phyloP scores from a whole-genome alignment of 2,888 invertebrate genomes.

The Drosophila austrosaltans region DNA sequence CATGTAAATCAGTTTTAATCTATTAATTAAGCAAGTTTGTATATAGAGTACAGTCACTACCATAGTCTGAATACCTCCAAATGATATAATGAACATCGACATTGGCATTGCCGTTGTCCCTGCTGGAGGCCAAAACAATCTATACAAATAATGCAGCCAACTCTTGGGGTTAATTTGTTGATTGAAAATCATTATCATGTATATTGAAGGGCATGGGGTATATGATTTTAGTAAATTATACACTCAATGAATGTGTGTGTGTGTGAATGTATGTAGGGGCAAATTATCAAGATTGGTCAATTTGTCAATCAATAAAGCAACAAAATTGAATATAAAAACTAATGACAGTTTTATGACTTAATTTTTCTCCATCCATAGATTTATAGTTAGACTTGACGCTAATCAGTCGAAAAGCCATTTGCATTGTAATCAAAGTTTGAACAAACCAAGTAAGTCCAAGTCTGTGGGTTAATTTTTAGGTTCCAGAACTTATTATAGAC shows the following conservation, averaged over 20 bases:
- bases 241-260: background rate
- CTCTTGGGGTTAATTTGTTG: conserved; percentile 68
- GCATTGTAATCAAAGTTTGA: too few relatives aligned
- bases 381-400: background rate
- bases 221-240: conserved; percentile 59
- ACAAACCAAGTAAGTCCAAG: too few relatives aligned
- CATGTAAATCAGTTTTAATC: conserved; percentile 70
- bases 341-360: conserved; percentile 48
- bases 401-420: background rate
- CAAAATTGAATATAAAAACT: conserved; percentile 41
- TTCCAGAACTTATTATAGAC: too few relatives aligned
- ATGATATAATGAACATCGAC: conserved; percentile 1
- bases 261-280: conserved; percentile 18
- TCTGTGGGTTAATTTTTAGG: too few relatives aligned
- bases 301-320: conserved; percentile 47
- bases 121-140: conserved; percentile 43
- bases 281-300: conserved; percentile 53
- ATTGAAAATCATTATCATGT: conserved; percentile 51
- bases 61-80: background rate
- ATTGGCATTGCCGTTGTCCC: conserved; percentile 24
- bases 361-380: conserved; percentile 3
- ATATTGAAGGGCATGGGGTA: conserved; percentile 28
- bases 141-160: conserved; percentile 64
- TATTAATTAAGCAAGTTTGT: conserved; percentile 66
- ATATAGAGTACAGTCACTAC: conserved; percentile 6